Conservation (phyloP, 2,888 invertebrate species). For the Amphipyra tragopoginis region DNA sequence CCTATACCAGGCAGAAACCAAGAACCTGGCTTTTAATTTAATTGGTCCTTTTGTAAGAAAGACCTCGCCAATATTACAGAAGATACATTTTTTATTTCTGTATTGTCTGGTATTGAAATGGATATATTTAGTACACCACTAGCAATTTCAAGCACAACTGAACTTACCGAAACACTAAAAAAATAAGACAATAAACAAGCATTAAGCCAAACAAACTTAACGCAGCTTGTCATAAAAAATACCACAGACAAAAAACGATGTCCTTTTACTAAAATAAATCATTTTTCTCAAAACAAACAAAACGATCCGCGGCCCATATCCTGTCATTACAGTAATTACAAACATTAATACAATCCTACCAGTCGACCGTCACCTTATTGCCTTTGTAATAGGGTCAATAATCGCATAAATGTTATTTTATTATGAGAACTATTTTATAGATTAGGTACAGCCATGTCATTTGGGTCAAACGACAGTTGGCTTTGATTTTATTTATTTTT, state of each 20-base stretch:
- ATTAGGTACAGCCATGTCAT: constrained; percentile 52
- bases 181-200: too few relatives aligned
- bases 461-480: constrained; percentile 70
- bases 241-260: not conserved
- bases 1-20: too few relatives aligned
- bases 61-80: too few relatives aligned
- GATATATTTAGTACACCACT: too few relatives aligned
- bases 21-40: too few relatives aligned
- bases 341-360: constrained; percentile 10
- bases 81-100: too few relatives aligned
- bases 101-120: too few relatives aligned
- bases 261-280: not conserved
- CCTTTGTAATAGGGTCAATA: constrained; percentile 25
- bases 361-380: constrained; percentile 10
- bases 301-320: constrained; percentile 60
- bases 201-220: not conserved
- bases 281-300: constrained; percentile 57
- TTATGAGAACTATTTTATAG: constrained; percentile 37
- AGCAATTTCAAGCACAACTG: too few relatives aligned
- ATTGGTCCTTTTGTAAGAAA: too few relatives aligned
- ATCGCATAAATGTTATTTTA: constrained; percentile 36
- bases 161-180: too few relatives aligned
- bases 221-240: not conserved
- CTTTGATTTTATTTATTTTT: constrained; percentile 54
- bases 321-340: constrained; percentile 61